Base-by-base conservation (phyloP, 2,113 vertebrate species). In the Cyphomyrus plagiostoma region DNA sequence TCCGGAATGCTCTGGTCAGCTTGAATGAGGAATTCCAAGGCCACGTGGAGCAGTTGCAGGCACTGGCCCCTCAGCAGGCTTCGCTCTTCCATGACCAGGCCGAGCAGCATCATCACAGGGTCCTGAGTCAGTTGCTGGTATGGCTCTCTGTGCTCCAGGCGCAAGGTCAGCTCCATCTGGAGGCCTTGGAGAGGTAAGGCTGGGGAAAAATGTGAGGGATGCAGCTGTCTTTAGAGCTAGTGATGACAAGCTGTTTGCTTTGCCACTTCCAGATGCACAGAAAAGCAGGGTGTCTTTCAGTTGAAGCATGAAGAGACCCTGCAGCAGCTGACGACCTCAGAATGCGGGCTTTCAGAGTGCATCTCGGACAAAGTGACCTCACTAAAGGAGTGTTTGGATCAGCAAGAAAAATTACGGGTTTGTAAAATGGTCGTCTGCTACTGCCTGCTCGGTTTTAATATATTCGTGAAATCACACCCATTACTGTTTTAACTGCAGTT, bases 381-480 rank as follows among this genome's bases (percentile, higher is more conserved):
- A 89, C 97, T 97, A 3, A 93, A 94, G 83, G 97, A 97, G 92
- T 97, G 96, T 89, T 92, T 94, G 48, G 95, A 95, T 8, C 94
- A 93, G 90, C 92, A 96, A 80, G 93, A 95, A 74, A 94, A 95
- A 87, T 96, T 97, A 62, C 95, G 94, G 93, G 97, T 97, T 91
- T 84, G 93, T 94, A 42, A 45, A 45, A 88, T 30, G 52, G 4
- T 88, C 17, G 39, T 30, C n/a, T 62, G 4, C 85, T 23, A 26
- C 13, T 52, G 21, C 9, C 46, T 49, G 48, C n/a, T 86, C 4
- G 30, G 45, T 50, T 86, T 30, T 19, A 52, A 35, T 26, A 11
- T 9, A n/a, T 52, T 35, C 1, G 6, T n/a, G 46, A n/a, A 15
- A n/a, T 49, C 45, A 23, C 83, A 49, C 10, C 19, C 46, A 23